A percentile compares a stretch with the other conserved stretches of the same genome.
phyloP scores from a whole-genome alignment of 1,140 invertebrate species.

The Pseudomyrmex gracilis region DNA sequence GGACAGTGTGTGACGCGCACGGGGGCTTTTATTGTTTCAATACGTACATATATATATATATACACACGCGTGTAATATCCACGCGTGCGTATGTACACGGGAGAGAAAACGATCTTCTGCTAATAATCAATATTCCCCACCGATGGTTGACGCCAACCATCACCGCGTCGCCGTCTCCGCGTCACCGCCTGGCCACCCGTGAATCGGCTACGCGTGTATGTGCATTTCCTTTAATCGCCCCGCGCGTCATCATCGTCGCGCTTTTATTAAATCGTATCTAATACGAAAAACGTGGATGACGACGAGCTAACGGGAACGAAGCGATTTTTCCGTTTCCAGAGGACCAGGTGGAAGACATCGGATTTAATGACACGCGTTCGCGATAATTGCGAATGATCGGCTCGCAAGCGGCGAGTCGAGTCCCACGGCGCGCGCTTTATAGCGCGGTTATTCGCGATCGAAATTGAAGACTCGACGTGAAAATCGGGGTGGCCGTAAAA shows the following conservation, averaged over 20 bases:
- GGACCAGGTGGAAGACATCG: constrained; percentile 33
- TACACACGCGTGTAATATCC: constrained; percentile 38
- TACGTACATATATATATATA: constrained; percentile 55
- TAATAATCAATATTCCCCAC: constrained; percentile 63
- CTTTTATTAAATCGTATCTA: constrained; percentile 24
- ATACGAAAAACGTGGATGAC: neutral
- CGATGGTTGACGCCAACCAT: constrained; percentile 26
- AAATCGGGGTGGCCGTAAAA: neutral
- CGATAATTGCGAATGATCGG: constrained; percentile 50
- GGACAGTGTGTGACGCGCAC: constrained; percentile 40
- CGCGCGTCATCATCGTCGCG: neutral
- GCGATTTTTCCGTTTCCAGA: constrained; percentile 22
- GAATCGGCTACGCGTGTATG: no score
- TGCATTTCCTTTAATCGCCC: no score
- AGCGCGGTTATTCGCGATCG: constrained; percentile 4
- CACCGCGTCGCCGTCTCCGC: neutral
- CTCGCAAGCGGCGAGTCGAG: constrained; percentile 2
- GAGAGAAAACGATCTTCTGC: constrained; percentile 62
- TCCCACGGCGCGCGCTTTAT: constrained; percentile 5
- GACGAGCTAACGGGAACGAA: no score
- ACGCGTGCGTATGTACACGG: constrained; percentile 17
- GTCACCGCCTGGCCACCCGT: neutral
- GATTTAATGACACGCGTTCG: constrained; percentile 38
- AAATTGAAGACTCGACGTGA: constrained; percentile 16
- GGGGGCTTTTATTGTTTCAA: constrained; percentile 62